phyloP scores from a whole-genome alignment of 2,797 vertebrate genomes.

The Hydrolagus colliei region DNA sequence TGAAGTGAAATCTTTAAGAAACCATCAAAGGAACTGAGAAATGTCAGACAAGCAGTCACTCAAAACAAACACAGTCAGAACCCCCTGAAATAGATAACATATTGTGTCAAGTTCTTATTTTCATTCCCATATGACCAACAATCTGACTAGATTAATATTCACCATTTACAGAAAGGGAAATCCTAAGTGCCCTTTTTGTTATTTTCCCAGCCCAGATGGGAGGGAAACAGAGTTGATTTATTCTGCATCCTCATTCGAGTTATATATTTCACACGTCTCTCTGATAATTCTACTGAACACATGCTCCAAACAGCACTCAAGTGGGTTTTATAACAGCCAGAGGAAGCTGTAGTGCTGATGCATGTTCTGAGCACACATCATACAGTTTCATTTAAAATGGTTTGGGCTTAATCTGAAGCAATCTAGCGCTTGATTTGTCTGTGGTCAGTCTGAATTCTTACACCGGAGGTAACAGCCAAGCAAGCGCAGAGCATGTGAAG shows the following conservation, averaged over 20 bases:
- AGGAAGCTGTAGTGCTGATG: background rate
- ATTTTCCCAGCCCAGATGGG: constrained; percentile 44
- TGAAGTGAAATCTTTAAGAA: constrained; percentile 60
- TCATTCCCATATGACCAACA: constrained; percentile 48
- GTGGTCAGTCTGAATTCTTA: constrained; percentile 10
- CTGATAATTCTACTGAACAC: constrained; percentile 28
- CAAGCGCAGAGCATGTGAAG: background rate
- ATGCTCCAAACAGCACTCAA: constrained; percentile 29
- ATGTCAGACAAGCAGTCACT: constrained; percentile 48
- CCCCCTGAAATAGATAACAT: constrained; percentile 45
- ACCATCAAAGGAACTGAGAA: constrained; percentile 55
- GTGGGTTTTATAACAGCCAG: constrained; percentile 20
- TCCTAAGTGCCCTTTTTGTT: constrained; percentile 50
- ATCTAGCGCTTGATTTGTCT: constrained; percentile 1
- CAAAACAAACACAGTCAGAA: constrained; percentile 53
- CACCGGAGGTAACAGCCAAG: background rate
- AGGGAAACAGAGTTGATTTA: constrained; percentile 40
- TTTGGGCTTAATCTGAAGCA: constrained; percentile 2
- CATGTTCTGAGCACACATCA: background rate
- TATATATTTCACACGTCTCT: constrained; percentile 38
- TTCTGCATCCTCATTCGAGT: constrained; percentile 53
- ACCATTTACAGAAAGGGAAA: constrained; percentile 46
- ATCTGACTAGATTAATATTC: constrained; percentile 55
- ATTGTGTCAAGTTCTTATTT: constrained; percentile 50
- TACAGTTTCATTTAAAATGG: constrained; percentile 4